Percentiles rank a stretch among this genome's conserved stretches.
Conservation (phyloP, 2,797 vertebrate species). For the Hemitrygon akajei region DNA sequence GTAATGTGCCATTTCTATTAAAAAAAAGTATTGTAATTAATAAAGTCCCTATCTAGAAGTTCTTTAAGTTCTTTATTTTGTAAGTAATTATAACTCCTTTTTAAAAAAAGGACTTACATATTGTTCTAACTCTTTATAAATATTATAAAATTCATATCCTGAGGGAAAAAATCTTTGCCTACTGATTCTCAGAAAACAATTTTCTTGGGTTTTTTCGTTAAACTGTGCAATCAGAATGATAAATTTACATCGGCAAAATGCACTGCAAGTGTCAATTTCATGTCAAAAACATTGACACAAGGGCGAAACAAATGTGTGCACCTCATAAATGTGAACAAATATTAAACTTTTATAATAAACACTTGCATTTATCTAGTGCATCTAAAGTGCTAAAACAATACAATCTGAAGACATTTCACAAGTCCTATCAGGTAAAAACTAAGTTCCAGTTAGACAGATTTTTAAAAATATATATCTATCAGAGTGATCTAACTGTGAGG, state of each 20-base stretch:
- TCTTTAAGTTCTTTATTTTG: background rate
- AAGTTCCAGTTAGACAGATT: background rate
- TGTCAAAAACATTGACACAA: background rate
- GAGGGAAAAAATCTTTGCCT: background rate
- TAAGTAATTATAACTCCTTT: background rate
- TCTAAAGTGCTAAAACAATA: background rate
- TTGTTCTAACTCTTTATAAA: background rate
- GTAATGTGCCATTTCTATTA: slow-evolving; percentile 3
- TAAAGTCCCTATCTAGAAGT: background rate
- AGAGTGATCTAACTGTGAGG: background rate
- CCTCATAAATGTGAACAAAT: background rate
- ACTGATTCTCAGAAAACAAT: background rate
- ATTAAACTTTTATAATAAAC: background rate
- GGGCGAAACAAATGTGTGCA: background rate
- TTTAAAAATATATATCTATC: background rate
- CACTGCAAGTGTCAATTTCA: background rate
- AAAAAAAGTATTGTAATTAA: background rate
- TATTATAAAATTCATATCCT: background rate
- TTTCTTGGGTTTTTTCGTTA: background rate
- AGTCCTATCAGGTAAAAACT: background rate
- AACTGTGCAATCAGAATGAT: slow-evolving; percentile 7
- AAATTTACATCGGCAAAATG: background rate
- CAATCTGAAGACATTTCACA: background rate
- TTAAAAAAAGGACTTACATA: background rate
- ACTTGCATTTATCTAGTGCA: background rate